Evolutionary conservation across 2,797 vertebrate species (phyloP).

Genomic region (Diplodus sargus): DNA sequence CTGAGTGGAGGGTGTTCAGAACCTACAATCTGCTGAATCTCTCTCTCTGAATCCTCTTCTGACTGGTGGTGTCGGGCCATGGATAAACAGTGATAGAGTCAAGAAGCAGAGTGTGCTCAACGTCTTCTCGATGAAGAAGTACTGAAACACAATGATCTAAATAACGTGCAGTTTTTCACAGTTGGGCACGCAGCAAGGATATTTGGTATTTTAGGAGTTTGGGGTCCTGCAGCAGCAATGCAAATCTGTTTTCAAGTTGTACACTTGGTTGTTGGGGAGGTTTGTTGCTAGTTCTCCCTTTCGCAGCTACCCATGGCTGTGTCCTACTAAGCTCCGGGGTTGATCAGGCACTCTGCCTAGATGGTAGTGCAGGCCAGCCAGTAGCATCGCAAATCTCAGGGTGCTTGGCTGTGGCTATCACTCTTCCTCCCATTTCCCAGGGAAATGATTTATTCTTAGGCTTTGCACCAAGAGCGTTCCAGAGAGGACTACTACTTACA

Average conservation of each 20-base stretch:
- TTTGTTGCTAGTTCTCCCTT: slow-evolving; percentile 3
- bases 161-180: not conserved
- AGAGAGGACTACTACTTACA: slow-evolving; percentile 5
- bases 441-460: slow-evolving; percentile 27
- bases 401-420: slow-evolving; percentile 13
- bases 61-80: too few relatives aligned
- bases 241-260: slow-evolving; percentile 12
- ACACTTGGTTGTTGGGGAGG: slow-evolving; percentile 1
- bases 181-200: not conserved
- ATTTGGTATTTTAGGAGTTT: not conserved
- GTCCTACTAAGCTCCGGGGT: slow-evolving; percentile 5
- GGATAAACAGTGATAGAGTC: not conserved
- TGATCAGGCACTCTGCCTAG: slow-evolving; percentile 6
- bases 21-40: not conserved
- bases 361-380: slow-evolving; percentile 17
- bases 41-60: not conserved
- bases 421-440: slow-evolving; percentile 13
- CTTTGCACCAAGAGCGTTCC: slow-evolving; percentile 4
- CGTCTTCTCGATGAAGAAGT: too few relatives aligned
- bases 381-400: slow-evolving; percentile 5
- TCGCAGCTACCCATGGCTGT: not conserved
- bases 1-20: slow-evolving; percentile 10
- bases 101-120: not conserved
- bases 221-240: not conserved
- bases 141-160: not conserved